Evolutionary conservation across 92 coral and sea anemone species (phyloP).

Genomic region (Porites lobata): DNA sequence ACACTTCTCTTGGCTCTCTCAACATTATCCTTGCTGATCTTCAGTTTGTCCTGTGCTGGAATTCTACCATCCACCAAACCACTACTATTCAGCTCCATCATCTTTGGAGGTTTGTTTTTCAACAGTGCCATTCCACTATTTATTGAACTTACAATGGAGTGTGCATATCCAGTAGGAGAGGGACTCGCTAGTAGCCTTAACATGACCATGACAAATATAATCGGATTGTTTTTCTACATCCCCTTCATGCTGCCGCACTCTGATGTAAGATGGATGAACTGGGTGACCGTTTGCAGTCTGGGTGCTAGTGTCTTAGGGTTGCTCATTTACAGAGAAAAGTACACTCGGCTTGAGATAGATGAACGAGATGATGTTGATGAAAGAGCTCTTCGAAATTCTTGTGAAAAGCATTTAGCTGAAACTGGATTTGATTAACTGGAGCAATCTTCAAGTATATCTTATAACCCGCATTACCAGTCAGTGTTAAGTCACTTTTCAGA

Average conservation of each 20-base stretch:
- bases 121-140: constrained; percentile 68
- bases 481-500: no score
- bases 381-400: neutral
- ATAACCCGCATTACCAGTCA: no score
- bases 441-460: no score
- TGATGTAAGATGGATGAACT: constrained; percentile 74
- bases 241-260: constrained; percentile 72
- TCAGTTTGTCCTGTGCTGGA: constrained; percentile 74
- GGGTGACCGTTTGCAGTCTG: constrained; percentile 62
- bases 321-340: constrained; percentile 56
- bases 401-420: neutral
- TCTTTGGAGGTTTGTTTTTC: constrained; percentile 65
- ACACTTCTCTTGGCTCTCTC: constrained; percentile 54
- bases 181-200: constrained; percentile 69
- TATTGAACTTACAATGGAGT: constrained; percentile 76
- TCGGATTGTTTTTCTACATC: constrained; percentile 46
- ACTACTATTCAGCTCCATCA: constrained; percentile 67
- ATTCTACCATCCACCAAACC: constrained; percentile 68
- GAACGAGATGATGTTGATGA: neutral
- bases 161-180: constrained; percentile 73
- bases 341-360: constrained; percentile 67
- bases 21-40: constrained; percentile 57
- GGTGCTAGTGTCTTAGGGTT: constrained; percentile 61
- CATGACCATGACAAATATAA: constrained; percentile 27
- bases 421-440: neutral